These are phyloP conservation scores for Syngnathus acus DNA, from an alignment of 2,797 vertebrate species.

Conservation along the genomic window DNA sequence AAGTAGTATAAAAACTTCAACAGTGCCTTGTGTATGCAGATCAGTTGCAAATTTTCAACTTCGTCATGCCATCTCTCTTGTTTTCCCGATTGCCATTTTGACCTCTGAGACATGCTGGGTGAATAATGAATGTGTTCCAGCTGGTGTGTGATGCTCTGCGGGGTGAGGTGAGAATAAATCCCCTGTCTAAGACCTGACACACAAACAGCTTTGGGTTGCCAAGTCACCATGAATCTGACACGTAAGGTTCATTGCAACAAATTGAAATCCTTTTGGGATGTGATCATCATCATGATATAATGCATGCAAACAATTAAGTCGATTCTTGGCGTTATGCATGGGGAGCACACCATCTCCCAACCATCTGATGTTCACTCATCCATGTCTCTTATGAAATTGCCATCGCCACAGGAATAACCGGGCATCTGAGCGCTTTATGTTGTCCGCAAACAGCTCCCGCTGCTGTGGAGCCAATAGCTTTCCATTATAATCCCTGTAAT, in stretches of 20 bases:
- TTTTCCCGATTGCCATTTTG: conserved; percentile 30
- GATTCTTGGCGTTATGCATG: not conserved
- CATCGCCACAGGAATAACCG: conserved; percentile 39
- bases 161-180: conserved; percentile 52
- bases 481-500: conserved; percentile 45
- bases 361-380: conserved; percentile 30
- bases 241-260: conserved; percentile 17
- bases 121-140: conserved; percentile 60
- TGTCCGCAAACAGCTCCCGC: conserved; percentile 28
- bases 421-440: conserved; percentile 27
- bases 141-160: conserved; percentile 51
- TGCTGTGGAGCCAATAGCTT: conserved; percentile 27
- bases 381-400: conserved; percentile 37
- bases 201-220: conserved; percentile 29
- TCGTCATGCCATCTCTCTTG: not conserved
- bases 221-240: conserved; percentile 40
- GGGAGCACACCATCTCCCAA: not conserved
- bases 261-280: conserved; percentile 13
- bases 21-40: not conserved
- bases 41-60: not conserved
- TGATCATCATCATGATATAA: conserved; percentile 1
- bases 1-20: not conserved
- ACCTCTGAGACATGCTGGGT: conserved; percentile 43
- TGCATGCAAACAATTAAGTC: not conserved
- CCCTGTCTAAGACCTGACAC: not conserved